Conservation (phyloP, 2,797 vertebrate genomes). For the Melanotaenia pygmaea region DNA sequence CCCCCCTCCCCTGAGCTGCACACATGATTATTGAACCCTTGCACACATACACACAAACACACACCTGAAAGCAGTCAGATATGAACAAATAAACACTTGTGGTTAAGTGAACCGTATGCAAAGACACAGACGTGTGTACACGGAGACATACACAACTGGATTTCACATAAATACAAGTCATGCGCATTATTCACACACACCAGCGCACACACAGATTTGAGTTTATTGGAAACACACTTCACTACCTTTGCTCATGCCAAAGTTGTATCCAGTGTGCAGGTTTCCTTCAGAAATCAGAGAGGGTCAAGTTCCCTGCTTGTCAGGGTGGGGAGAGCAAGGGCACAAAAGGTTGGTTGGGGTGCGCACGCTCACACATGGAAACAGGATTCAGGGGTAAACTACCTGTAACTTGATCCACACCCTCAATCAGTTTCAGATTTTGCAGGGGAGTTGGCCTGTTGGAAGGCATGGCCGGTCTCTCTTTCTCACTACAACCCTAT, state of each 20-base stretch:
- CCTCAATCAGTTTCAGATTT: slow-evolving; percentile 76
- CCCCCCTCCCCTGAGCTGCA: slow-evolving; percentile 55
- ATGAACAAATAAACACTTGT: slow-evolving; percentile 58
- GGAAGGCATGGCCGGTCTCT: not conserved
- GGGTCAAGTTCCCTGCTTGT: slow-evolving; percentile 76
- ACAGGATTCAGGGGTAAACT: slow-evolving; percentile 65
- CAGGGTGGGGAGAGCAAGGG: slow-evolving; percentile 54
- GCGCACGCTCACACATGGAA: slow-evolving; percentile 57
- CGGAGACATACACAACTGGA: slow-evolving; percentile 48
- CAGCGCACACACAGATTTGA: slow-evolving; percentile 30
- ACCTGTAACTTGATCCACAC: slow-evolving; percentile 64
- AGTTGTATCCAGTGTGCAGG: slow-evolving; percentile 63
- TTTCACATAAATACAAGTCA: slow-evolving; percentile 47
- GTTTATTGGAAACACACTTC: slow-evolving; percentile 77
- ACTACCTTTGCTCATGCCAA: slow-evolving; percentile 43
- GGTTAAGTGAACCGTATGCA: slow-evolving; percentile 6
- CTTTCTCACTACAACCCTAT: not conserved
- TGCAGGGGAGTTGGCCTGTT: slow-evolving; percentile 6
- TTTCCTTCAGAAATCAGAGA: slow-evolving; percentile 59
- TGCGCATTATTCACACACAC: slow-evolving; percentile 8
- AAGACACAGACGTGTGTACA: slow-evolving; percentile 22
- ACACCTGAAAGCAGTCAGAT: slow-evolving; percentile 39
- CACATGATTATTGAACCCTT: slow-evolving; percentile 64
- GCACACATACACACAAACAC: slow-evolving; percentile 18
- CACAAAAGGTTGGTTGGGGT: slow-evolving; percentile 49